Base-by-base conservation (phyloP, 2,888 invertebrate species). In the Ormyrus rosae region DNA sequence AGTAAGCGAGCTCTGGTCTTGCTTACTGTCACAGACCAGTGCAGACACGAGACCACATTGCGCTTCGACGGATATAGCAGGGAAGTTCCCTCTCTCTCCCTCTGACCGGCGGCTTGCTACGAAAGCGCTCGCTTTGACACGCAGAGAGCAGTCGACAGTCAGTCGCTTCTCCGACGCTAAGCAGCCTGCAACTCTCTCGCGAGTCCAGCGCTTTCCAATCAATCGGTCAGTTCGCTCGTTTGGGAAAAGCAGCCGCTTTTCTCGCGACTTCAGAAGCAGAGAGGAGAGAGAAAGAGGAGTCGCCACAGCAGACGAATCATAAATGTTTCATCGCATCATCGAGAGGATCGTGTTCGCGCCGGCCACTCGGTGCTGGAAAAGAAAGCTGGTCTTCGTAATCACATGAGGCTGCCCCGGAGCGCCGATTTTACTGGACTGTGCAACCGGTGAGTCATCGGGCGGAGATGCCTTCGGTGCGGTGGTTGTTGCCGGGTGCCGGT, bases 321-420 rank as follows among this genome's bases (percentile, higher is more conserved):
- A 90, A 90, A 90, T 89, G 90, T 90, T 89, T 87, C 87, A 86
- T 88, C 87, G 89, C 85, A 86, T 87, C 84, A 74, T 83, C 83
- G 87, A 86, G 83, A 87, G 87, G 86, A 87, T 89, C 83, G 87
- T 87, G 84, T 86, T 85, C 84, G 84, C 81, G 84, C 86, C 87
- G 85, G 87, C 86, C 85, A 84, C 86, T 81, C 86, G 86, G 83
- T 85, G 87, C 86, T 90, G 89, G 88, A 89, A 89, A 88, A 88
- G 90, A 89, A 90, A 90, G 89, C 87, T 90, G 84, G 86, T 89
- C 82, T 89, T 90, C 84, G 87, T 88, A 84, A 90, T 90, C 85
- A 90, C 88, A 90, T 90, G 89, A 89, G 51, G 81, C 73, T 4
- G 11, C 55, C 51, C 69, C 13, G 34, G 34, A 34, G 34, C 7